phyloP scores from a whole-genome alignment of 2,797 vertebrate species.

The Malacoraja senta region DNA sequence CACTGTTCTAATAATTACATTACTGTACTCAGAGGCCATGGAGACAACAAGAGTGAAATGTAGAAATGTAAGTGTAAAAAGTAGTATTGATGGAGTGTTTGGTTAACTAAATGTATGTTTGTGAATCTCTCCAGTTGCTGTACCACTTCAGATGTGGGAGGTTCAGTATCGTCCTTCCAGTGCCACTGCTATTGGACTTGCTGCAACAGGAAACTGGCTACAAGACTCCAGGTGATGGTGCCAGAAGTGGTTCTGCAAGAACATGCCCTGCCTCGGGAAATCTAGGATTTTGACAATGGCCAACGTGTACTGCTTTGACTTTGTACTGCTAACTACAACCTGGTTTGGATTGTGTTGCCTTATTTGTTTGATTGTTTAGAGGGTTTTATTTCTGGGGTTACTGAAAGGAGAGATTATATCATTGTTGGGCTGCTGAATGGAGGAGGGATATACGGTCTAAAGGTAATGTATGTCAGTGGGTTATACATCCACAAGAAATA shows the following conservation, averaged over 20 bases:
- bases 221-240: constrained; percentile 1
- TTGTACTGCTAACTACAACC: neutral
- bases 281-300: neutral
- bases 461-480: neutral
- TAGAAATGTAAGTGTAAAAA: neutral
- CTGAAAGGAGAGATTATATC: neutral
- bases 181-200: constrained; percentile 20
- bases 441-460: neutral
- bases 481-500: neutral
- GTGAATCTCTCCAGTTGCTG: neutral
- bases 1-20: neutral
- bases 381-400: neutral
- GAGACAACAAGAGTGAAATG: neutral
- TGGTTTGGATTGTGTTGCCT: neutral
- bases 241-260: neutral
- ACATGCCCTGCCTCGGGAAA: neutral
- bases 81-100: neutral
- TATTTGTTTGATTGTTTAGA: neutral
- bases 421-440: neutral
- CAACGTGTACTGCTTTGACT: neutral
- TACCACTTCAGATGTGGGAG: constrained; percentile 34
- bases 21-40: neutral
- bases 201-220: constrained; percentile 36
- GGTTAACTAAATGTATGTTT: neutral
- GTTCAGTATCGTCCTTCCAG: constrained; percentile 28